Evolutionary conservation across 2,113 vertebrate species (phyloP), one percentile per base, ranked within the genome.

Genomic region (Egretta garzetta): DNA sequence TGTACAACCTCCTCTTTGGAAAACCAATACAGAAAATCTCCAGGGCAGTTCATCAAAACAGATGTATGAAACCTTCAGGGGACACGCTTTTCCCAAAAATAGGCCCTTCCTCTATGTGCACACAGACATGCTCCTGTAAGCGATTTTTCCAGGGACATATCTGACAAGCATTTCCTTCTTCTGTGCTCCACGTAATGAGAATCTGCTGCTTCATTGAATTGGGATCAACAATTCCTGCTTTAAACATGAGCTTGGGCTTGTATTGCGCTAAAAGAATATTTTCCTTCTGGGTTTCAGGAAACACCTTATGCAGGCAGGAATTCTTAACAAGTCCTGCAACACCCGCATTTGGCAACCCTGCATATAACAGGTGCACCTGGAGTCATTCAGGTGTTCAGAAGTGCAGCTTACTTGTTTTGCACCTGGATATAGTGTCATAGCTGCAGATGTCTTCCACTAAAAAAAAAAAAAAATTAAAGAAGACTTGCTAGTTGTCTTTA

Each of bases 21-120:
- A 94, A 95, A 88, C 59, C n/a, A 56, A 55, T 43, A 45, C 41
- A 87, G 73, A 76, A 93, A 88, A 86, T 91, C 53, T 92, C 43
- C 33, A 60, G 66, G 60, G 74, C 50, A 75, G 43, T 83, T 92
- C 32, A 64, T 91, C 58, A 83, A 67, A 91, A 83, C 59, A 80
- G 82, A 72, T 77, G 52, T 67, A 35, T 68, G 41, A 93, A 86
- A 73, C 73, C 63, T 90, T 92, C 59, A 66, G 64, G n/a, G 37
- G 30, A 84, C 45, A 67, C 32, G n/a, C 30, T 93, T 93, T 55
- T 87, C 47, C 82, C 52, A 15, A 72, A 92, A 95, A 66, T 4
- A 86, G 64, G 43, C 15, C 19, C 22, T 75, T 90, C 55, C 39
- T 90, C 43, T 82, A 1, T 53, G 43, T 30, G 35, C 39, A 33